Evolutionary conservation across 2,888 invertebrate species (phyloP), one percentile per base, ranked within the genome.

Genomic region (Melinopterus prodromus): DNA sequence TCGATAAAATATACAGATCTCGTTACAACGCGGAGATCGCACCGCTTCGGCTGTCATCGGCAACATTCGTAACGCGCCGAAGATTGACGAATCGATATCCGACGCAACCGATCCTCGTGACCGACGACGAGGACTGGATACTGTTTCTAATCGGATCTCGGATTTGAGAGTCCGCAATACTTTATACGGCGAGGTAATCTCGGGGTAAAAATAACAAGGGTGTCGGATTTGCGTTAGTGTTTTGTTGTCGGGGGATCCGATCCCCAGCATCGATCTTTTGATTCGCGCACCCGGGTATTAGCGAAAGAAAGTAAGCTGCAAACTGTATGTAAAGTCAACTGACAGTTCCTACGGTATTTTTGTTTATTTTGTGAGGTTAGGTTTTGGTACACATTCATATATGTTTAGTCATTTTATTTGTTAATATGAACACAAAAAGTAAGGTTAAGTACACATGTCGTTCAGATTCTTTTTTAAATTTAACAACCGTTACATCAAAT

Each of bases 111-210:
- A 53, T 53, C 53, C 53, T 53, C 5, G 53, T 1, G 26, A 26
- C 53, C 12, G 53, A 9, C 12, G 7, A 7, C 53, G 53, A n/a
- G n/a, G n/a, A 26, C 26, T 53, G 1, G 53, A 53, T 53, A 53
- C 53, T 12, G 12, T 53, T 53, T 53, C 53, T 53, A 53, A 53
- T 53, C 53, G 53, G 53, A 53, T 53, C 53, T 9, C 53, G 53
- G 53, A 53, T 53, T 53, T 53, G 53, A 53, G 53, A 53, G 53
- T 53, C 53, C 53, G 53, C 53, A 53, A 53, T 53, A 53, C 53
- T 7, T 7, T 53, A 53, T 53, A 53, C 53, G 53, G 26, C 26
- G 26, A 26, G 26, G 53, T 53, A 53, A 53, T 53, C 53, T 53
- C 9, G 53, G 53, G 53, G 53, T 53, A 53, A 53, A 53, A 53